Evolutionary conservation across 2,113 vertebrate genomes (phyloP).

Genomic region (Symphodus melops): DNA sequence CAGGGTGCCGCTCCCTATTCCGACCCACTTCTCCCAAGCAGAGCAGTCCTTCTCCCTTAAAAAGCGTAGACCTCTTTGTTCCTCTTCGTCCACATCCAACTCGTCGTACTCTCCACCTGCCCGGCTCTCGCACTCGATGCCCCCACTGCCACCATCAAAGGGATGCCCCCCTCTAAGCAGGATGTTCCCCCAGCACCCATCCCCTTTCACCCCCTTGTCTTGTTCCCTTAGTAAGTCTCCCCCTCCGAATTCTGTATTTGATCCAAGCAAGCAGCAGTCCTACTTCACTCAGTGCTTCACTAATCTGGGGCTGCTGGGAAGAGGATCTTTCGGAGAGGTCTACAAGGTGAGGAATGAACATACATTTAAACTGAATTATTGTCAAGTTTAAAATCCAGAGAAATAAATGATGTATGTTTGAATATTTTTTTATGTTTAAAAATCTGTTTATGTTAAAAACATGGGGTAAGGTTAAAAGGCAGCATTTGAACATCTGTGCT

Average conservation of each 20-base stretch:
- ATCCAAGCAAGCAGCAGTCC: conserved; percentile 83
- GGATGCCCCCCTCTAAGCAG: conserved; percentile 84
- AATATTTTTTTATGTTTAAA: no score
- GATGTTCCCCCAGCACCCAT: conserved; percentile 81
- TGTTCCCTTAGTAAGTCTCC: conserved; percentile 73
- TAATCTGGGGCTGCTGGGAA: conserved; percentile 86
- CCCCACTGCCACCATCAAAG: conserved; percentile 87
- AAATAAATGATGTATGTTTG: no score
- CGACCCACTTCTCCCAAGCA: conserved; percentile 86
- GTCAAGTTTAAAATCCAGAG: no score
- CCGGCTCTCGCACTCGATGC: conserved; percentile 67
- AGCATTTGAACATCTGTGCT: background rate
- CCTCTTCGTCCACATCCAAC: conserved; percentile 75
- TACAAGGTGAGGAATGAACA: conserved; percentile 85
- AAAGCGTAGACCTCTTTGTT: conserved; percentile 80
- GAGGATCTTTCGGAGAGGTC: conserved; percentile 91
- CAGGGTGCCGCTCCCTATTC: conserved; percentile 84
- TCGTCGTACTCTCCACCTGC: conserved; percentile 74
- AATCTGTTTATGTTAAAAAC: no score
- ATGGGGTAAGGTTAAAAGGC: no score
- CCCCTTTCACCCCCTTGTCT: conserved; percentile 85
- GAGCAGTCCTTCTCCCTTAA: conserved; percentile 90
- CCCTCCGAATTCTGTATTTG: conserved; percentile 77
- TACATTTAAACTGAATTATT: no score
- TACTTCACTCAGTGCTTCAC: conserved; percentile 91